These are phyloP conservation scores for Latrodectus elegans DNA, from an alignment of 2,888 invertebrate species.

Conservation along the genomic window DNA sequence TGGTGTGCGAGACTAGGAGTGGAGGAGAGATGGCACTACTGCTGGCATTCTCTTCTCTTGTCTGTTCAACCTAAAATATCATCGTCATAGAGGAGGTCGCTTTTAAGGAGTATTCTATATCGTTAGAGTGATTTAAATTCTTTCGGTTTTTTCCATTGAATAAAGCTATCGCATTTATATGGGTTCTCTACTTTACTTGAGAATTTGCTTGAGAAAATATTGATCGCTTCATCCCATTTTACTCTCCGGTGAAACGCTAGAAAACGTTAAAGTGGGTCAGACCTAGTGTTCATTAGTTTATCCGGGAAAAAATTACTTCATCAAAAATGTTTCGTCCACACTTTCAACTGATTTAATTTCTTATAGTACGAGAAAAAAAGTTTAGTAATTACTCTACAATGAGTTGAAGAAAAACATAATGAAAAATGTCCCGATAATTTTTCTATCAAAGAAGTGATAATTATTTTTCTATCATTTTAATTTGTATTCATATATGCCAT, in stretches of 20 bases:
- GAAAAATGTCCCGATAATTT: too few species aligned
- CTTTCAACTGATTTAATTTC: too few species aligned
- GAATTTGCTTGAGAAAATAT: conserved; percentile 42
- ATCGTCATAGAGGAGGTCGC: conserved; percentile 42
- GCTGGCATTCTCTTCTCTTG: conserved; percentile 7
- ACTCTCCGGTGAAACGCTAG: background rate
- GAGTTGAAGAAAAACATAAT: too few species aligned
- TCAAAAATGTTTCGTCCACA: too few species aligned
- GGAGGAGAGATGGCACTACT: conserved; percentile 5
- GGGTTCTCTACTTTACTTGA: conserved; percentile 15
- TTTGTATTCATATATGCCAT: too few species aligned
- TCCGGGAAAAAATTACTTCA: background rate
- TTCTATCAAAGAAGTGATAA: too few species aligned
- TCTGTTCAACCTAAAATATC: conserved; percentile 14
- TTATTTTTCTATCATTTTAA: too few species aligned
- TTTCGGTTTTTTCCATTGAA: conserved; percentile 23
- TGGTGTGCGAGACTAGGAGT: background rate
- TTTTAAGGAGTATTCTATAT: conserved; percentile 52
- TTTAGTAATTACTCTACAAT: too few species aligned
- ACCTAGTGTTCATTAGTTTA: background rate
- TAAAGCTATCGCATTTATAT: conserved; percentile 27
- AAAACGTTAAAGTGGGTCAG: conserved; percentile 5
- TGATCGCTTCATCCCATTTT: conserved; percentile 23
- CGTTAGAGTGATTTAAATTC: conserved; percentile 51
- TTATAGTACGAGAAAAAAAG: too few species aligned